These are phyloP conservation scores for Atta colombica DNA, from an alignment of 1,140 invertebrate genomes.

Conservation along the genomic window DNA sequence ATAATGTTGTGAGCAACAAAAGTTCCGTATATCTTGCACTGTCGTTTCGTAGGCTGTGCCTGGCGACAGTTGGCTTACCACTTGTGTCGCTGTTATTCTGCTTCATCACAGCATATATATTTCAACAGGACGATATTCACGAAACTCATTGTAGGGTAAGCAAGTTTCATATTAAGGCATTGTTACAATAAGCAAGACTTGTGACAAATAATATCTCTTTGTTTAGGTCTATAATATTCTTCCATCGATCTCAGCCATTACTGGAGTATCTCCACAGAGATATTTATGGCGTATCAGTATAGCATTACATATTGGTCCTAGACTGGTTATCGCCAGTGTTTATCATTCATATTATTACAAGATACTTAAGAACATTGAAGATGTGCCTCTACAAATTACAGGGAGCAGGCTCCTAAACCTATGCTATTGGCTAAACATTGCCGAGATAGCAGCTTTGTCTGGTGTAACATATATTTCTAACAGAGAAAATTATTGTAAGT, in stretches of 20 bases:
- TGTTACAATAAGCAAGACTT: constrained; percentile 20
- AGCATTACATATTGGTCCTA: constrained; percentile 95
- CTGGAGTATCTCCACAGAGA: constrained; percentile 95
- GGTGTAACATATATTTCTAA: constrained; percentile 97
- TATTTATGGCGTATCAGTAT: constrained; percentile 97
- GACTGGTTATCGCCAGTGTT: constrained; percentile 93
- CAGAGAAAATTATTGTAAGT: constrained; percentile 97
- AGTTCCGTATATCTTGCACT: constrained; percentile 86
- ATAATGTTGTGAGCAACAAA: constrained; percentile 82
- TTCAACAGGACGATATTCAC: constrained; percentile 96
- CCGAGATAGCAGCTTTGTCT: constrained; percentile 93
- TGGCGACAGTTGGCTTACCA: constrained; percentile 93
- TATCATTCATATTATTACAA: constrained; percentile 93
- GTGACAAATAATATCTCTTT: constrained; percentile 10
- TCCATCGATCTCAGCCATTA: constrained; percentile 96
- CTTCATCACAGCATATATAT: constrained; percentile 94
- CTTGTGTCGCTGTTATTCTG: constrained; percentile 93
- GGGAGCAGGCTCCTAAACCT: constrained; percentile 89
- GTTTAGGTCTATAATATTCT: constrained; percentile 95
- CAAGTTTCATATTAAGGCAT: constrained; percentile 65
- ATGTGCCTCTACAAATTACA: constrained; percentile 84
- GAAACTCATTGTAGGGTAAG: constrained; percentile 96
- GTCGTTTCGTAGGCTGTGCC: constrained; percentile 90
- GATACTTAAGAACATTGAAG: constrained; percentile 88
- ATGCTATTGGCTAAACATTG: constrained; percentile 94